Base-by-base conservation (phyloP, 30 jellyfish, hydroid and myxozoan species). In the Aurelia coerulea region DNA sequence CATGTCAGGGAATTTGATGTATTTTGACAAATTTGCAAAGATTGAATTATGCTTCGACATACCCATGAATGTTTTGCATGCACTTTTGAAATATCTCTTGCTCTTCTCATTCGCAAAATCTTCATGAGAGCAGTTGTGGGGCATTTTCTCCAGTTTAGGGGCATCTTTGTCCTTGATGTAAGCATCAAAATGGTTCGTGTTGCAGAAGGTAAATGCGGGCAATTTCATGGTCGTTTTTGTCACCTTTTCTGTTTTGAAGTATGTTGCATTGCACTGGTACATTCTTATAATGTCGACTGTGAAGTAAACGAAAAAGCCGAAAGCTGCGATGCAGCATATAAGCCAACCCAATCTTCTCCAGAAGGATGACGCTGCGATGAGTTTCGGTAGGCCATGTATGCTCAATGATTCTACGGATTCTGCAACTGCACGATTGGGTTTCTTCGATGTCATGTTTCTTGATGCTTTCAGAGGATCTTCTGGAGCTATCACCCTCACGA, bases 121-220 rank as follows among this genome's bases (percentile, higher is more conserved):
- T 18, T 65, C 74, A 4, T 35, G 23, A 15, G 49, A 58, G 79
- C 92, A 83, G 79, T 58, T 83, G 62, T 70, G n/a, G 17, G 92
- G 92, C 54, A 83, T 59, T 10, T 75, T 51, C 46, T 83, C 53
- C 1, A 46, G 18, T 0, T 39, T 65, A 2, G 79, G 86, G 16
- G 73, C 58, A 1, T 56, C 49, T 1, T 5, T 72, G 35, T 32
- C 7, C 17, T 4, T 8, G 62, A 15, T 3, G 52, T 14, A 9
- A 1, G 87, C 67, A 19, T 56, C 34, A 42, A 33, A 83, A 18
- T 52, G 63, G 39, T 83, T 83, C n/a, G 92, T 70, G 19, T 83
- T 54, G 73, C 92, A 83, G 72, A 83, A 83, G 8, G 92, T 70
- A 42, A 83, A 35, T 1, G 92, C 85, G 10, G 92, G 92, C 34